Evolutionary conservation across 1,140 invertebrate species (phyloP).

Genomic region (Caenorhabditis tropicalis): DNA sequence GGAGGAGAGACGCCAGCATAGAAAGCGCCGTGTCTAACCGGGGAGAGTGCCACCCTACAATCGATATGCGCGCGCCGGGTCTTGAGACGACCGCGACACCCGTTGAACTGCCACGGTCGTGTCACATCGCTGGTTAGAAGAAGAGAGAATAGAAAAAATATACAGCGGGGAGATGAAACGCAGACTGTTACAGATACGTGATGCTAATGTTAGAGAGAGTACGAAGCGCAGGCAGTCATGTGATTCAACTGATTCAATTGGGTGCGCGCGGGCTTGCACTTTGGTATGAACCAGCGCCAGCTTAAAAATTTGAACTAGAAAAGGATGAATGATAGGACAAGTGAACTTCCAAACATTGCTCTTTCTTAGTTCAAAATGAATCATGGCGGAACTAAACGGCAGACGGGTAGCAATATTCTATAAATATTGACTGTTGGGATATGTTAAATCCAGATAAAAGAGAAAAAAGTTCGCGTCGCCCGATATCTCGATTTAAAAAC

Average conservation of each 20-base stretch:
- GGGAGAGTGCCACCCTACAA: background rate
- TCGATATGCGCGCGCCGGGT: conserved; percentile 15
- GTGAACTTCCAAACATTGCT: background rate
- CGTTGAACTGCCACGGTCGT: background rate
- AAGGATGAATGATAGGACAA: background rate
- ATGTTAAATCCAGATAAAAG: background rate
- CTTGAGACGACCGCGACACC: conserved; percentile 27
- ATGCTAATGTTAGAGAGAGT: background rate
- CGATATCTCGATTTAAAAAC: background rate
- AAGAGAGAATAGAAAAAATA: background rate
- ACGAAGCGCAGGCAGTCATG: background rate
- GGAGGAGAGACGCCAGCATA: background rate
- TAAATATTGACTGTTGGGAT: background rate
- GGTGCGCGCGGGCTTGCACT: background rate
- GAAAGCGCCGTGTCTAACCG: background rate
- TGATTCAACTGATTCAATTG: conserved; percentile 2
- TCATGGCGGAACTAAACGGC: background rate
- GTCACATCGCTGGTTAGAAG: background rate
- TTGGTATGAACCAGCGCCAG: background rate
- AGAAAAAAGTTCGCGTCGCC: background rate
- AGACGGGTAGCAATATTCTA: background rate
- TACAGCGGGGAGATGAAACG: background rate
- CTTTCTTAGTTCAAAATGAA: background rate
- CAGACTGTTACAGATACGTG: background rate
- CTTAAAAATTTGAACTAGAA: background rate